phyloP scores from a whole-genome alignment of 2,797 vertebrate genomes.

The Microcaecilia unicolor region DNA sequence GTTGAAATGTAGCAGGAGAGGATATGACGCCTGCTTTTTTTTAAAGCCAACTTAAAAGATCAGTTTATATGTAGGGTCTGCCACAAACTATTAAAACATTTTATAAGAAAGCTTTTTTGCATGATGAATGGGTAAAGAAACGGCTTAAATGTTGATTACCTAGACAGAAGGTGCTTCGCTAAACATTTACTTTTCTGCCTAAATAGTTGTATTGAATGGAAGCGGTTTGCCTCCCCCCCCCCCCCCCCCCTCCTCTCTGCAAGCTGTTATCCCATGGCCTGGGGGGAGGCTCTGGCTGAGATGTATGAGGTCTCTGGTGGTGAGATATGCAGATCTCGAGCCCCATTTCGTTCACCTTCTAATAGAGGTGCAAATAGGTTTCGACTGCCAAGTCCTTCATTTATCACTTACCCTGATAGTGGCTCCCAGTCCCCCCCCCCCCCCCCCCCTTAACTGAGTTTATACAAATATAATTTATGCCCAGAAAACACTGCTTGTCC shows the following conservation, averaged over 20 bases:
- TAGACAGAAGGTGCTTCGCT: conserved; percentile 62
- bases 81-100: too few relatives aligned
- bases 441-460: neutral
- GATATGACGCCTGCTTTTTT: too few relatives aligned
- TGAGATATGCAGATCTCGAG: conserved; percentile 74
- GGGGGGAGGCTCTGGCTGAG: conserved; percentile 62
- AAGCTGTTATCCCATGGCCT: conserved; percentile 48
- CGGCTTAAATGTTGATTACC: conserved; percentile 48
- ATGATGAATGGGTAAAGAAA: conserved; percentile 21
- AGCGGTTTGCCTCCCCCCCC: conserved; percentile 38
- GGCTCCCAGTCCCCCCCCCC: neutral
- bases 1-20: too few relatives aligned
- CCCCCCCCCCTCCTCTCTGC: conserved; percentile 8
- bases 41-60: too few relatives aligned
- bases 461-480: neutral
- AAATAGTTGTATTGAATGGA: conserved; percentile 56
- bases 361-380: conserved; percentile 73
- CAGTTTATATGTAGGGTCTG: too few relatives aligned
- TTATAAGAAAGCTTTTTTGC: too few relatives aligned
- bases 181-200: conserved; percentile 46
- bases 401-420: conserved; percentile 62
- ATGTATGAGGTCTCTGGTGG: conserved; percentile 61
- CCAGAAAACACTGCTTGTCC: too few relatives aligned
- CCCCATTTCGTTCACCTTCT: conserved; percentile 61
- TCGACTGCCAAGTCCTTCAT: conserved; percentile 60